Percentiles rank a stretch among this genome's conserved stretches.
These are phyloP conservation scores for Micromussa lordhowensis DNA, from an alignment of 92 coral and sea anemone species.

Conservation along the genomic window DNA sequence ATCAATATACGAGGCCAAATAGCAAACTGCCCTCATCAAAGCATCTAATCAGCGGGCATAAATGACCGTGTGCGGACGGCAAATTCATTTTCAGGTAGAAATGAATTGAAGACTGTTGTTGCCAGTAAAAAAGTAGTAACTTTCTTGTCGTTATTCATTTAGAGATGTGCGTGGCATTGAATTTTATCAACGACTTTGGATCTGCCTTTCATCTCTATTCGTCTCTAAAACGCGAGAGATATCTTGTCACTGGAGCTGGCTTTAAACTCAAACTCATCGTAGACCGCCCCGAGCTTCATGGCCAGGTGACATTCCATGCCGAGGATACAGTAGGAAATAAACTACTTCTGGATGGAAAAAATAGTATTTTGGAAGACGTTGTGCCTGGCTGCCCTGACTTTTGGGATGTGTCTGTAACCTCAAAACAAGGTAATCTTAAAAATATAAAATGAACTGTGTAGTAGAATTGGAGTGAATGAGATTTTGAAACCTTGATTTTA, in stretches of 20 bases:
- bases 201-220: slow-evolving; percentile 49
- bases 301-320: slow-evolving; percentile 48
- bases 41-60: too few species aligned
- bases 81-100: too few species aligned
- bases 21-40: too few species aligned
- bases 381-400: slow-evolving; percentile 20
- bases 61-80: too few species aligned
- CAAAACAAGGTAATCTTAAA: slow-evolving; percentile 23
- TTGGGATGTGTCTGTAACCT: slow-evolving; percentile 38
- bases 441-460: background rate
- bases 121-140: background rate
- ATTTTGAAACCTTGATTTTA: background rate
- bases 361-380: slow-evolving; percentile 24
- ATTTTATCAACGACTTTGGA: slow-evolving; percentile 51
- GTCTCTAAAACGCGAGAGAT: slow-evolving; percentile 49
- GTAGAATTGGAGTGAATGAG: background rate
- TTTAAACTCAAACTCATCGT: slow-evolving; percentile 50
- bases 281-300: slow-evolving; percentile 60
- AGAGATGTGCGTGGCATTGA: slow-evolving; percentile 58
- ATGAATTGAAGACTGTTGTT: background rate
- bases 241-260: slow-evolving; percentile 40
- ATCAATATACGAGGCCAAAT: too few species aligned
- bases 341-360: slow-evolving; percentile 41
- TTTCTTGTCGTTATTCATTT: background rate
- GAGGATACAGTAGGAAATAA: slow-evolving; percentile 35